Evolutionary conservation across 2,888 invertebrate species (phyloP).

Genomic region (Drosophila helvetica): DNA sequence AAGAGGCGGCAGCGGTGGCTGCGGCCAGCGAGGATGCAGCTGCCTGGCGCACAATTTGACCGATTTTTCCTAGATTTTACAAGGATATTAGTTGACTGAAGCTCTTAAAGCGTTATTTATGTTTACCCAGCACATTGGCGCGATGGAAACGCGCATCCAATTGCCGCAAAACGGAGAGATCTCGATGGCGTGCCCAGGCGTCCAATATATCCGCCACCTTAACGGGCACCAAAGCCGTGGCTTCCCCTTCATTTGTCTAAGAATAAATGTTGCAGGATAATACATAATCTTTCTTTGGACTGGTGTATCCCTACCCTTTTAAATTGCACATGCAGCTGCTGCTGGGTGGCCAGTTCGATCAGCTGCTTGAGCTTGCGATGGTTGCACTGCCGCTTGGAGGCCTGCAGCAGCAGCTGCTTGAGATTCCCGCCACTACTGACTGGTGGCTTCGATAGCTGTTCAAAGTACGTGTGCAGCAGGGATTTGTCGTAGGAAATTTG

Average conservation of each 20-base stretch:
- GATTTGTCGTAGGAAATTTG: conserved; percentile 80
- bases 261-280: background rate
- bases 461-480: conserved; percentile 75
- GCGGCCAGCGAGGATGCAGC: conserved; percentile 57
- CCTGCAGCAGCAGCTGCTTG: conserved; percentile 79
- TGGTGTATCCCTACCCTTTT: conserved; percentile 71
- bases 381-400: conserved; percentile 82
- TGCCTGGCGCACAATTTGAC: conserved; percentile 82
- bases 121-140: conserved; percentile 82
- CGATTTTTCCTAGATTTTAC: conserved; percentile 80
- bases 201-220: conserved; percentile 80
- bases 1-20: conserved; percentile 53
- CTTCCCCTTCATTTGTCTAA: conserved; percentile 38
- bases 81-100: background rate
- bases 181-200: conserved; percentile 80
- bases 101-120: too few species aligned
- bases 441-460: conserved; percentile 26
- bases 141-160: conserved; percentile 81
- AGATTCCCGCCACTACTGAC: conserved; percentile 65
- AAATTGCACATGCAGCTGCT: conserved; percentile 80
- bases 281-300: background rate
- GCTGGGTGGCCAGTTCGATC: conserved; percentile 76
- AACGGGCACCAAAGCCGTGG: conserved; percentile 67
- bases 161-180: conserved; percentile 78
- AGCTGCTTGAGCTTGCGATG: conserved; percentile 80